A percentile compares a stretch with the other conserved stretches of the same genome.
phyloP scores from a whole-genome alignment of 2,888 invertebrate species.

The Chirona hameri region DNA sequence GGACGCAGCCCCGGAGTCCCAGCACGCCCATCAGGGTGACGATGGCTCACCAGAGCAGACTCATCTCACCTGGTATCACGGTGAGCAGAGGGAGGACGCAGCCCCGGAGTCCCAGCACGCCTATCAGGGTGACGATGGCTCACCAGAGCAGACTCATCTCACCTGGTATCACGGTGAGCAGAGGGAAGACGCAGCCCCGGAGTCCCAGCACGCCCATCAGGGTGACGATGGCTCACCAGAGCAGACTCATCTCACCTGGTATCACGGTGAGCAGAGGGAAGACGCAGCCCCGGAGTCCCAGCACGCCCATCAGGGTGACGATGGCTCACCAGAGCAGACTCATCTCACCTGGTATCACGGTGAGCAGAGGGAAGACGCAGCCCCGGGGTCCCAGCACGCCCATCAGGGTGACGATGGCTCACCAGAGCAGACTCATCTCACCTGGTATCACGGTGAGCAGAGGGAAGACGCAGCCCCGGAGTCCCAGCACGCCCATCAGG shows the following conservation, averaged over 20 bases:
- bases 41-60: slow-evolving; percentile 53
- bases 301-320: slow-evolving; percentile 74
- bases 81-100: slow-evolving; percentile 61
- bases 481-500: slow-evolving; percentile 76
- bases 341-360: slow-evolving; percentile 65
- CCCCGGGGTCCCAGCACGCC: slow-evolving; percentile 73
- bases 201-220: slow-evolving; percentile 79
- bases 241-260: slow-evolving; percentile 49
- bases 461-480: slow-evolving; percentile 58
- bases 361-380: slow-evolving; percentile 58
- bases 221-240: slow-evolving; percentile 62
- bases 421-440: too few species aligned
- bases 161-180: slow-evolving; percentile 71
- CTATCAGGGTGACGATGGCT: slow-evolving; percentile 74
- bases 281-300: slow-evolving; percentile 62
- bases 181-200: slow-evolving; percentile 56
- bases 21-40: slow-evolving; percentile 77
- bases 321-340: slow-evolving; percentile 53
- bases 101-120: slow-evolving; percentile 69
- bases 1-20: slow-evolving; percentile 61
- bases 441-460: slow-evolving; percentile 71
- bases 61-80: slow-evolving; percentile 62
- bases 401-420: slow-evolving; percentile 70
- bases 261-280: slow-evolving; percentile 71
- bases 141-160: too few species aligned